A percentile compares a stretch with the other conserved stretches of the same genome.
Evolutionary conservation across 2,113 vertebrate genomes (phyloP).

Genomic region (Ovis aries): DNA sequence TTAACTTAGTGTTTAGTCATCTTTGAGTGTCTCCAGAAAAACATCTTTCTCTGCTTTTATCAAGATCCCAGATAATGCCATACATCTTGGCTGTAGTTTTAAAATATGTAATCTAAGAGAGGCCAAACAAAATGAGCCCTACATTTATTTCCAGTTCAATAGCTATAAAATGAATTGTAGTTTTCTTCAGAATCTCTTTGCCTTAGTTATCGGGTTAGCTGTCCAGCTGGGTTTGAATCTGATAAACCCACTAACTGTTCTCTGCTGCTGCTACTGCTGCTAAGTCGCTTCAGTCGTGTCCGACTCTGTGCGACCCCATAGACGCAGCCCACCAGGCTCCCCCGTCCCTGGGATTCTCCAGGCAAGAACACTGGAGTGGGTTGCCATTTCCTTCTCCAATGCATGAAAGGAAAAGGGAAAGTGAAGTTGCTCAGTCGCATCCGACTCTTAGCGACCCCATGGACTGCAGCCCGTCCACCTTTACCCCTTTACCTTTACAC

Average conservation of each 20-base stretch:
- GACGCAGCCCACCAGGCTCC: not conserved
- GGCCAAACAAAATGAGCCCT: not conserved
- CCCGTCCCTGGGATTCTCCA: not conserved
- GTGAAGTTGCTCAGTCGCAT: too few relatives aligned
- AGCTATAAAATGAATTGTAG: not conserved
- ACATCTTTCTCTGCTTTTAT: not conserved
- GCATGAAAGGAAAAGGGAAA: too few relatives aligned
- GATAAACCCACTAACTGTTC: not conserved
- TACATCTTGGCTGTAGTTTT: not conserved
- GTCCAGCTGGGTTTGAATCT: not conserved
- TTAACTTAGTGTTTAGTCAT: not conserved
- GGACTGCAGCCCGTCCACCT: too few relatives aligned
- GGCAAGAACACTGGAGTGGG: not conserved
- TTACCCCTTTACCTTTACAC: not conserved
- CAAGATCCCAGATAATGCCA: not conserved
- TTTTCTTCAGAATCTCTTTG: not conserved
- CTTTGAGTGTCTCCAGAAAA: not conserved
- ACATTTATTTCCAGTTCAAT: not conserved
- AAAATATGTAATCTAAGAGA: not conserved
- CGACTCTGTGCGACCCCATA: accelerated
- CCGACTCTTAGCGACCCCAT: too few relatives aligned
- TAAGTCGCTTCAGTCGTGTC: not conserved
- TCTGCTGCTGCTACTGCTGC: not conserved
- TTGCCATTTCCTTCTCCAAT: not conserved
- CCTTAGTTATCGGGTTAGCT: not conserved